Evolutionary conservation across 1,140 invertebrate genomes (phyloP).

Genomic region (Heliconius nattereri): DNA sequence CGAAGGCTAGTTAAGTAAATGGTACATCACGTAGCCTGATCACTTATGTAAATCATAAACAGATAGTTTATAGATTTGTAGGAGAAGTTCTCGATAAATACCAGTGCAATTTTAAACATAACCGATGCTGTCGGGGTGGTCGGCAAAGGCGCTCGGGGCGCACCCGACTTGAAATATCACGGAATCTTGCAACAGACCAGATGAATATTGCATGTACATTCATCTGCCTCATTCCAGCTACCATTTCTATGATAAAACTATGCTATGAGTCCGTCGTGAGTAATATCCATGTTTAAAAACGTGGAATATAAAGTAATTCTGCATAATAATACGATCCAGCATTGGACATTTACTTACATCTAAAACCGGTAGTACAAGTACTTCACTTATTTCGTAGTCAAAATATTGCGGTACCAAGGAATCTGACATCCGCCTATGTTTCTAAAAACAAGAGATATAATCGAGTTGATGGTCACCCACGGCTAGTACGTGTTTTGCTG

Average conservation of each 20-base stretch:
- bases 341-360: constrained; percentile 17
- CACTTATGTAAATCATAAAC: constrained; percentile 36
- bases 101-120: constrained; percentile 46
- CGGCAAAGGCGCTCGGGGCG: constrained; percentile 55
- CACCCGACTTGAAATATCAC: constrained; percentile 69
- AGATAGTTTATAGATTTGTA: constrained; percentile 32
- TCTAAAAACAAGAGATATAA: constrained; percentile 50
- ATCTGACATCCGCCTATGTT: constrained; percentile 56
- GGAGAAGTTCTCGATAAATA: constrained; percentile 50
- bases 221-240: constrained; percentile 34
- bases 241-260: constrained; percentile 37
- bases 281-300: constrained; percentile 26
- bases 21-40: constrained; percentile 28
- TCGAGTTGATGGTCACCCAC: constrained; percentile 63
- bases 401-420: constrained; percentile 31
- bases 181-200: constrained; percentile 54
- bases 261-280: constrained; percentile 26
- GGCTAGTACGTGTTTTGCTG: constrained; percentile 55
- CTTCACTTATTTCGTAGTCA: constrained; percentile 16
- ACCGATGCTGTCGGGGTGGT: constrained; percentile 58
- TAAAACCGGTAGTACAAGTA: constrained; percentile 28
- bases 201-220: constrained; percentile 50
- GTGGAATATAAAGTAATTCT: constrained; percentile 27
- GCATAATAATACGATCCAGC: constrained; percentile 6
- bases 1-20: constrained; percentile 18